These are phyloP conservation scores for Esox niger DNA, from an alignment of 2,113 vertebrate species.

Conservation along the genomic window DNA sequence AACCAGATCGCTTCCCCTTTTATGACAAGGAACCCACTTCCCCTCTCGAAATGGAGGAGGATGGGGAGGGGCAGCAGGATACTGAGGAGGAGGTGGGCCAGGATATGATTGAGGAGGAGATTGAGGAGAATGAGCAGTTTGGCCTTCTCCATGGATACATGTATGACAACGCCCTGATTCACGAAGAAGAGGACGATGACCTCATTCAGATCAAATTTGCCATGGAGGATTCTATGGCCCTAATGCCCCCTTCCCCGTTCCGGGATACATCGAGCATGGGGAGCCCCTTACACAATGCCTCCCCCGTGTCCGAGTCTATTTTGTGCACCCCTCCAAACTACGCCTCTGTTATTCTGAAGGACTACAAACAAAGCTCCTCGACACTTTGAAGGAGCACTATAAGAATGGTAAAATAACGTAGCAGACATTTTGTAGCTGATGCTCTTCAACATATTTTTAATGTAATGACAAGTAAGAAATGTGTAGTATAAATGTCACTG, in stretches of 20 bases:
- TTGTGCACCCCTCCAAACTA: slow-evolving; percentile 86
- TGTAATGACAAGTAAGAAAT: slow-evolving; percentile 3
- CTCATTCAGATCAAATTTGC: slow-evolving; percentile 73
- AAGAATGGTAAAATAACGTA: slow-evolving; percentile 18
- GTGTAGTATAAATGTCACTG: slow-evolving; percentile 1
- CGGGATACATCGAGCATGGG: slow-evolving; percentile 82
- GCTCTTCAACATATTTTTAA: slow-evolving; percentile 5
- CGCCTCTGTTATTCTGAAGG: slow-evolving; percentile 87
- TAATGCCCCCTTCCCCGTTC: slow-evolving; percentile 94
- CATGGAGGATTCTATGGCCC: slow-evolving; percentile 80
- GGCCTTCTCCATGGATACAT: slow-evolving; percentile 87
- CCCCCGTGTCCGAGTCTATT: slow-evolving; percentile 88
- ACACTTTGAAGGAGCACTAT: slow-evolving; percentile 77
- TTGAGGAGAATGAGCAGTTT: slow-evolving; percentile 69
- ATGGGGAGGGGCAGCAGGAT: not conserved
- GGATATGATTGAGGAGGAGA: not conserved
- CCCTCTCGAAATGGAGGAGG: slow-evolving; percentile 33
- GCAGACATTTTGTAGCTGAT: slow-evolving; percentile 14
- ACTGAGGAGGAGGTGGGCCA: not conserved
- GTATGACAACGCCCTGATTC: slow-evolving; percentile 79
- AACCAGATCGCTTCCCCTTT: slow-evolving; percentile 44
- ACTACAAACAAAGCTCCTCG: slow-evolving; percentile 95
- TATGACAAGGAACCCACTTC: slow-evolving; percentile 75
- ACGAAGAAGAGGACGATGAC: slow-evolving; percentile 80
- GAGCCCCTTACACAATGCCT: slow-evolving; percentile 80